Evolutionary conservation across 2,888 invertebrate genomes (phyloP), one percentile per base, ranked within the genome.

Genomic region (Bombylius discolor): DNA sequence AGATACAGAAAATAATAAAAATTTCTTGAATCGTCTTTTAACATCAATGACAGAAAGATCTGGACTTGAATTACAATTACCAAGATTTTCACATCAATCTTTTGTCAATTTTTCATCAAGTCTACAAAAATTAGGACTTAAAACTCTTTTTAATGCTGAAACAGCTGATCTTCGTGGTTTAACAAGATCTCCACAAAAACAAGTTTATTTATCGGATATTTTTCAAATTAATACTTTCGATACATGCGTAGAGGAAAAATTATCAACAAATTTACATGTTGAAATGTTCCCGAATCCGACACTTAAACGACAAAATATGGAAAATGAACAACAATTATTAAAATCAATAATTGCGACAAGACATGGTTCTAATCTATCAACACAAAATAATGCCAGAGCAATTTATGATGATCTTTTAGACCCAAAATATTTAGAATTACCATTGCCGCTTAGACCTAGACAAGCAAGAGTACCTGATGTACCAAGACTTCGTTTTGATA

Each of bases 191-290:
- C 76, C 81, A 7, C 83, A 86, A 3, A 85, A 85, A 62, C 89
- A 89, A 64, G 78, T 93, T 6, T 85, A 84, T 66, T 74, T 92
- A n/a, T 86, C 89, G 0, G 91, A 91, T 67, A 83, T 91, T 77
- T 76, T 90, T 53, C 89, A 90, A 75, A 78, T 87, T 60, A 89
- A 89, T 60, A 81, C 84, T n/a, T 90, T 91, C 69, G 85, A 84
- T 57, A 89, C 88, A 13, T 90, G 90, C 62, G 89, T 87, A 0
- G 89, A 89, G 64, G 82, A 79, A 45, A 78, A 81, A 52, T 78
- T 85, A 32, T 83, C 81, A 33, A 85, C 86, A 42, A 81, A 84
- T 55, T 89, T 89, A 68, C 89, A 89, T 63, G 79, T 85, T 4
- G 90, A 90, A 70, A 83, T 86, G 65, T 90, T 89, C 70, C 90